Evolutionary conservation across 2,888 invertebrate genomes (phyloP).

Genomic region (Melinaea marsaeus): DNA sequence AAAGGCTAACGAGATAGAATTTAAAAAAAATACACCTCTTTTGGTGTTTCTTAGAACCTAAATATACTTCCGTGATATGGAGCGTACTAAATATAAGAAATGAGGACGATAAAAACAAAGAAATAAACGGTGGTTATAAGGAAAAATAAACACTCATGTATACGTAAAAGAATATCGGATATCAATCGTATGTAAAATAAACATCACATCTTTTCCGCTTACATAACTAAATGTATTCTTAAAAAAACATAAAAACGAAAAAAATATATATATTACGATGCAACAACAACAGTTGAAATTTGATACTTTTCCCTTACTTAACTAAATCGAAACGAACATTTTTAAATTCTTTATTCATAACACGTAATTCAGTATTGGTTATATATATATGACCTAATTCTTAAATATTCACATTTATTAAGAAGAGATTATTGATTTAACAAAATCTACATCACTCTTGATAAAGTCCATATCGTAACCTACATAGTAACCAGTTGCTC

Average conservation of each 20-base stretch:
- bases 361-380: too few species aligned
- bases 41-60: slow-evolving; percentile 8
- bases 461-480: not conserved
- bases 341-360: too few species aligned
- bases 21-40: not conserved
- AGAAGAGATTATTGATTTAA: too few species aligned
- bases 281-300: not conserved
- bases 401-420: too few species aligned
- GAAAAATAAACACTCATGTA: slow-evolving; percentile 35
- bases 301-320: not conserved
- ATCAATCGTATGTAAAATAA: slow-evolving; percentile 27
- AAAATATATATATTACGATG: slow-evolving; percentile 2
- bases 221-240: slow-evolving; percentile 21
- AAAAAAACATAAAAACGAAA: slow-evolving; percentile 10
- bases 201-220: slow-evolving; percentile 24
- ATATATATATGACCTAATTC: too few species aligned
- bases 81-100: slow-evolving; percentile 15
- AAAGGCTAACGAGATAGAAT: not conserved
- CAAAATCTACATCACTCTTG: not conserved
- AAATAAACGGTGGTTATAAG: slow-evolving; percentile 18
- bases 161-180: slow-evolving; percentile 30
- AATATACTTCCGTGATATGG: slow-evolving; percentile 15
- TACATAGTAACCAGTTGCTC: slow-evolving; percentile 16
- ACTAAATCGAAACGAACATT: not conserved
- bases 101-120: slow-evolving; percentile 24